Conservation (phyloP, 2,113 vertebrate species). For the Hemicordylus capensis region DNA sequence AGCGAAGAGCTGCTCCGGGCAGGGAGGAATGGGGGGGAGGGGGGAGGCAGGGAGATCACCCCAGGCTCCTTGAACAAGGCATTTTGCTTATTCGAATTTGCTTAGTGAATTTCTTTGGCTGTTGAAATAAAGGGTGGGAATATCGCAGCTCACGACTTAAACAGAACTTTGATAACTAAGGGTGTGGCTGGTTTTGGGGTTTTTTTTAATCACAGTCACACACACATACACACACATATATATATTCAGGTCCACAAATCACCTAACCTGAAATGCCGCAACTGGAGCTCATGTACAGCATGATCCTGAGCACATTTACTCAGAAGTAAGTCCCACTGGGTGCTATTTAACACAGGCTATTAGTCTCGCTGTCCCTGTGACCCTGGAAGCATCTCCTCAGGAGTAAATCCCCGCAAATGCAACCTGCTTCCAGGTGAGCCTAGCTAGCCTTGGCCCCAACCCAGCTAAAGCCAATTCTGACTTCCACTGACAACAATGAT, state of each 20-base stretch:
- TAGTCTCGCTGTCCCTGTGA: not conserved
- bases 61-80: not conserved
- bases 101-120: conserved; percentile 31
- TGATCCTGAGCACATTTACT: not conserved
- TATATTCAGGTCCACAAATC: not conserved
- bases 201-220: not conserved
- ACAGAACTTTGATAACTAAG: not conserved
- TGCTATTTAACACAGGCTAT: too few species aligned
- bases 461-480: not conserved
- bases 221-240: not conserved
- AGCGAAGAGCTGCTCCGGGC: not conserved
- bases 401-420: not conserved
- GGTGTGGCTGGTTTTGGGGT: not conserved
- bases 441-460: not conserved
- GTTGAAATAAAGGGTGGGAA: not conserved
- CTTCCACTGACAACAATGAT: not conserved
- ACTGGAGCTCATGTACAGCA: not conserved
- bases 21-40: not conserved
- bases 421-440: not conserved
- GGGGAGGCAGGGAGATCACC: not conserved
- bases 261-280: not conserved
- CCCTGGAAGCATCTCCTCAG: not conserved
- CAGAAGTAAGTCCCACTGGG: not conserved
- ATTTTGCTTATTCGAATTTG: not conserved
- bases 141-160: not conserved